Evolutionary conservation across 2,797 vertebrate genomes (phyloP), one percentile per base, ranked within the genome.

Genomic region (Hyperoplus lanceolatus): DNA sequence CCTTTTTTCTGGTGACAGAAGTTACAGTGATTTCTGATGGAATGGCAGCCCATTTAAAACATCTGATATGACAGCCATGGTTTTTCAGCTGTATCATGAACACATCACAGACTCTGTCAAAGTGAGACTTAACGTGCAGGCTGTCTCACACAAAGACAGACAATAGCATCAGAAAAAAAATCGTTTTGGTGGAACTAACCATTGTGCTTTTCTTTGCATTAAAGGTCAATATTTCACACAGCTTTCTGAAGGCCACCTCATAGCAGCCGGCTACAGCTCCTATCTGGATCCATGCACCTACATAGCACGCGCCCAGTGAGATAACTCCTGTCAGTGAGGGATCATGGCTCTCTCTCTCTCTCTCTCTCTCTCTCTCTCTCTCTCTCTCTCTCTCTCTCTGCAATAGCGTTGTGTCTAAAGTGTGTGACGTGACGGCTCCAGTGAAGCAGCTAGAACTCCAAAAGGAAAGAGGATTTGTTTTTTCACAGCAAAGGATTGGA

Each of bases 161-260:
- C 68, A 70, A 65, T 3, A n/a, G 67, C 18, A 6, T 50, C 16
- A 43, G 53, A 64, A 63, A 59, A 43, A 48, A 14, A 2, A 29
- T 29, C 29, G 29, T 29, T 62, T 29, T 41, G 15, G 36, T 7
- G 18, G 42, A 67, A 57, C 42, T 5, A 38, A n/a, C 21, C 6
- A 60, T 29, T 43, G 29, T 29, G 45, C 50, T 70, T 79, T 45
- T 59, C 70, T 87, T 65, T 68, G 46, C 69, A 59, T 50, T 81
- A 80, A 87, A 90, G 86, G 83, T 89, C 88, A 88, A 11, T 29
- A 41, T 82, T 58, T 71, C 73, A 77, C 57, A 61, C 11, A 41
- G 50, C 59, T 70, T 85, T 73, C 68, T 57, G 68, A 56, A 72
- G 81, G 79, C 73, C 45, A 18, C 69, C 59, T 70, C 67, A 39